Conservation (phyloP, 2,113 vertebrate genomes). For the Hyperopisus bebe region DNA sequence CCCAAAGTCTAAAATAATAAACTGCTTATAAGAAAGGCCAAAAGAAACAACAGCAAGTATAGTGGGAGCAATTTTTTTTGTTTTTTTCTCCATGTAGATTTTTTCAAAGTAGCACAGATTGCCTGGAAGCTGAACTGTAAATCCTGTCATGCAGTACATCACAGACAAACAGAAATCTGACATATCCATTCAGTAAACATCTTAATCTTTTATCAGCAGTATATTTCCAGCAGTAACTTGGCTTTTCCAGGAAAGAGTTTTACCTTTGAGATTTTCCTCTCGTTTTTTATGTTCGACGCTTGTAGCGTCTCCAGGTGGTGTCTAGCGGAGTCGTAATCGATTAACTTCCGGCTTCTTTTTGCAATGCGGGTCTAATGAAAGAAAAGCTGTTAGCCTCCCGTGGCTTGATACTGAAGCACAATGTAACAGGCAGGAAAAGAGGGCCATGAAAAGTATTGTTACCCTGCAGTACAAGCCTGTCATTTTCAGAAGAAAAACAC, state of each 20-base stretch:
- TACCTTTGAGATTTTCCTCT: conserved; percentile 87
- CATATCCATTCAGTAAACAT: not conserved
- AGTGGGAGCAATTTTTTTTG: not conserved
- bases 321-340: conserved; percentile 93
- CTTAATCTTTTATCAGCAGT: not conserved
- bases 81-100: not conserved
- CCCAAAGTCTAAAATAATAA: not conserved
- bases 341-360: conserved; percentile 90
- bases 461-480: not conserved
- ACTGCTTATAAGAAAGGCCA: not conserved
- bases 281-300: conserved; percentile 79
- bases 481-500: not conserved
- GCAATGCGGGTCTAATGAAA: conserved; percentile 76
- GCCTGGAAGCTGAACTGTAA: not conserved
- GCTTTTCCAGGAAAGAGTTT: not conserved
- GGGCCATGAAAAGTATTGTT: not conserved
- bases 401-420: not conserved
- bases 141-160: not conserved
- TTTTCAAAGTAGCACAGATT: not conserved
- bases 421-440: not conserved
- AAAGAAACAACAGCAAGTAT: not conserved
- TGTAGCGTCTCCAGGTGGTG: conserved; percentile 92
- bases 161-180: not conserved
- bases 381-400: not conserved
- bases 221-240: not conserved